Evolutionary conservation across 2,797 vertebrate genomes (phyloP), one percentile per base, ranked within the genome.

Genomic region (Mycteria americana): DNA sequence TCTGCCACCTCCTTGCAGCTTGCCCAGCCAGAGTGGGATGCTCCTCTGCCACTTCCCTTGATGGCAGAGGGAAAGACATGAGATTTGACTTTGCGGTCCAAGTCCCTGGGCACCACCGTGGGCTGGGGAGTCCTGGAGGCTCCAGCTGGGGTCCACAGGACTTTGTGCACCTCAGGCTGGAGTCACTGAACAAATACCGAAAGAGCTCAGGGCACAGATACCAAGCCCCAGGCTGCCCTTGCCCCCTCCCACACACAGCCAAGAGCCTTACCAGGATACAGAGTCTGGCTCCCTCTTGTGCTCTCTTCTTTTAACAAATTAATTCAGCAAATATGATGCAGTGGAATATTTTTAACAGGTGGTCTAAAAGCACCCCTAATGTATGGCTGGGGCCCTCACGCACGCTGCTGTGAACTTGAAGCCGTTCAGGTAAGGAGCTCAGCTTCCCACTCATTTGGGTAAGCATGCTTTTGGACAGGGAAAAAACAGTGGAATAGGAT

Each of bases 281-380:
- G 96, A 95, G 94, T 97, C 79, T 97, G 96, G 96, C 96, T 97
- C 96, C 96, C 96, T 94, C 96, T 97, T 96, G 95, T 96, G 96
- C 91, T 72, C 87, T 92, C 53, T 93, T 27, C 22, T 92, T 85
- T 88, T 31, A 96, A 81, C 33, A 80, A 81, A 86, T 67, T 84
- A 69, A 65, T 94, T 88, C 91, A 64, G 37, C 19, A 85, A 94
- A 78, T 43, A 54, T 0, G 31, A 11, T 46, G 54, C 17, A 31
- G 13, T 11, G 6, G 31, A 83, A 10, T 54, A n/a, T 54, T 79
- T 81, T 85, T 74, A 77, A n/a, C 15, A 30, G 18, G 17, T 39
- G 13, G 8, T 33, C 41, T 85, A 72, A 63, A 67, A 86, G 18
- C 4, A 0, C 7, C 28, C 45, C 56, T 59, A 53, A 46, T 0